phyloP scores from a whole-genome alignment of 2,797 vertebrate species.

The Calcarius lapponicus region DNA sequence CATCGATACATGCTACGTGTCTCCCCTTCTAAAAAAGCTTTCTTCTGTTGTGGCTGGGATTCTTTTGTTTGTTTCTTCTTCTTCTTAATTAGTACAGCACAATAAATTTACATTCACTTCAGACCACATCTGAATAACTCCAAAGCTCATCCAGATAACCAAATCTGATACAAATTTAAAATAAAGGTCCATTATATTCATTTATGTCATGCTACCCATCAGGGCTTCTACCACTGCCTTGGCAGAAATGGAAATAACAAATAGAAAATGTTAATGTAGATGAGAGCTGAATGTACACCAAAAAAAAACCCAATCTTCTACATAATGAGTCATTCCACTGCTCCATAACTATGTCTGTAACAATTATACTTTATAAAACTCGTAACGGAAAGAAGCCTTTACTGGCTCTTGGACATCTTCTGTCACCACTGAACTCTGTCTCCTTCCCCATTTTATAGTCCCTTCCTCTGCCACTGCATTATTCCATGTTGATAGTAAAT shows the following conservation, averaged over 20 bases:
- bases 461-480: not conserved
- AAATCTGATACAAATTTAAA: not conserved
- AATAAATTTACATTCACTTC: not conserved
- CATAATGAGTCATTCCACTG: not conserved
- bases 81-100: not conserved
- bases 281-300: not conserved
- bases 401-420: not conserved
- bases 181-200: not conserved
- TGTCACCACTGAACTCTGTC: not conserved
- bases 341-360: not conserved
- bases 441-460: not conserved
- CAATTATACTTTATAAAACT: not conserved
- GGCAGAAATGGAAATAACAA: not conserved
- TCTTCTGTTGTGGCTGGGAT: not conserved
- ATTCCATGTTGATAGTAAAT: not conserved
- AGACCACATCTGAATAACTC: not conserved
- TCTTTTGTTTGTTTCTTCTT: conserved; percentile 20
- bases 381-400: not conserved
- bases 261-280: not conserved
- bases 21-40: not conserved
- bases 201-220: not conserved
- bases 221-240: not conserved
- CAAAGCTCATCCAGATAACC: not conserved
- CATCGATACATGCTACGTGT: not conserved
- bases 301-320: not conserved